Evolutionary conservation across 2,797 vertebrate species (phyloP), one percentile per base, ranked within the genome.

Genomic region (Columba guinea): DNA sequence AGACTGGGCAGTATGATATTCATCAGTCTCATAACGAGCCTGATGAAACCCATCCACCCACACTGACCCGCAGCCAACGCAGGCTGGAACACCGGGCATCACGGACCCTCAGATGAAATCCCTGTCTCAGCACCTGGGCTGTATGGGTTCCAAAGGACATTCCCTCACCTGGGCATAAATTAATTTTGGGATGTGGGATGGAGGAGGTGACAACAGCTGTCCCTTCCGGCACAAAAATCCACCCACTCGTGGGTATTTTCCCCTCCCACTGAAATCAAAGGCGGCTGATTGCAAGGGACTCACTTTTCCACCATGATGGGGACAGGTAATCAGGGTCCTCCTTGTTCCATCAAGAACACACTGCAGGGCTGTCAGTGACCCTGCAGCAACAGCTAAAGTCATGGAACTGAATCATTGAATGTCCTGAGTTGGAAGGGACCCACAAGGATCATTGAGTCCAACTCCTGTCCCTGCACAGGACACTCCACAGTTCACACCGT

Each of bases 161-260:
- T 11, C n/a, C 23, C 49, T 70, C 24, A 10, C 30, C 60, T 1
- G 2, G 44, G 28, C 19, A 64, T 48, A 63, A 68, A 37, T 73
- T 70, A 44, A 60, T 56, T 78, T 35, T 11, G 56, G 46, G 55
- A 27, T 51, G 32, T 22, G 24, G 10, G 44, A n/a, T 48, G 24
- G 58, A 83, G 76, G 35, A 44, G 20, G 58, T 91, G 76, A 90
- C 46, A 75, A 74, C 49, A 86, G 65, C 49, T 84, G 73, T 46
- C 44, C 35, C 34, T 92, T 83, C 51, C 0, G 0, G 20, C 44
- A 13, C 7, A 56, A 46, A 80, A 59, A 86, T 21, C 48, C 39
- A 70, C 26, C 21, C 0, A 0, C 19, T 76, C 64, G 35, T 18
- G 28, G 37, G 32, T 46, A 46, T 53, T 58, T 84, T 37, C 46